A percentile compares a stretch with the other conserved stretches of the same genome.
These are phyloP conservation scores for Oscheius sp. DNA, from an alignment of 1,140 invertebrate genomes.

Conservation along the genomic window DNA sequence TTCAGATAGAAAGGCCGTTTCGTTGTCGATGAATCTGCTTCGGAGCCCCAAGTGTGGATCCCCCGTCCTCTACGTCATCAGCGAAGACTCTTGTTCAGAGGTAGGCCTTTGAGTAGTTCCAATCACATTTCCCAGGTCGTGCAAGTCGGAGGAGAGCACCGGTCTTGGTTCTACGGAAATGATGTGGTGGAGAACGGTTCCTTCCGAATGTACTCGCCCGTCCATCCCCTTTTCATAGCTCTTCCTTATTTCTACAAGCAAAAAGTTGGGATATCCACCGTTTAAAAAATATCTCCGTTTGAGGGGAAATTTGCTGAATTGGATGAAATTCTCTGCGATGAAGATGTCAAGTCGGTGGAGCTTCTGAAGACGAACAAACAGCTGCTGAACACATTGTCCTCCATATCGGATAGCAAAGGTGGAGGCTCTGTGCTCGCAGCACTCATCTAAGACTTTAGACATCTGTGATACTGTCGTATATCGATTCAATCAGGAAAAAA, in stretches of 20 bases:
- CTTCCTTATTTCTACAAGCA: constrained; percentile 18
- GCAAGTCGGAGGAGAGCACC: background rate
- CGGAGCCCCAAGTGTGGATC: background rate
- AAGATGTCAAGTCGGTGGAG: background rate
- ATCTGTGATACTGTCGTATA: constrained; percentile 18
- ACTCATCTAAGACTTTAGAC: constrained; percentile 16
- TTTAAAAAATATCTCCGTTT: background rate
- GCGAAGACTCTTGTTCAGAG: background rate
- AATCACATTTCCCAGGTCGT: background rate
- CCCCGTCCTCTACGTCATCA: background rate
- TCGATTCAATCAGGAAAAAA: constrained; percentile 15
- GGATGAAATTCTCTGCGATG: constrained; percentile 28
- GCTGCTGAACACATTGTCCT: constrained; percentile 1
- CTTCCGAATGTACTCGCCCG: constrained; percentile 2
- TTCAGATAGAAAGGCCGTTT: background rate
- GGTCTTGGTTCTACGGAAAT: constrained; percentile 21
- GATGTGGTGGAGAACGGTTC: constrained; percentile 14
- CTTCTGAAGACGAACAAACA: background rate
- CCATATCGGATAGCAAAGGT: constrained; percentile 7
- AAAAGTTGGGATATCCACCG: background rate
- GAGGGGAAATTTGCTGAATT: constrained; percentile 14
- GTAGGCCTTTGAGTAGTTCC: background rate
- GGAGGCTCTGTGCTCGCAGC: background rate
- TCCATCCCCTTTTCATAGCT: constrained; percentile 21
- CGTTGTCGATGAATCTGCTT: background rate